Conservation (phyloP, 30 jellyfish, hydroid and myxozoan genomes). For the Hydra vulgaris region DNA sequence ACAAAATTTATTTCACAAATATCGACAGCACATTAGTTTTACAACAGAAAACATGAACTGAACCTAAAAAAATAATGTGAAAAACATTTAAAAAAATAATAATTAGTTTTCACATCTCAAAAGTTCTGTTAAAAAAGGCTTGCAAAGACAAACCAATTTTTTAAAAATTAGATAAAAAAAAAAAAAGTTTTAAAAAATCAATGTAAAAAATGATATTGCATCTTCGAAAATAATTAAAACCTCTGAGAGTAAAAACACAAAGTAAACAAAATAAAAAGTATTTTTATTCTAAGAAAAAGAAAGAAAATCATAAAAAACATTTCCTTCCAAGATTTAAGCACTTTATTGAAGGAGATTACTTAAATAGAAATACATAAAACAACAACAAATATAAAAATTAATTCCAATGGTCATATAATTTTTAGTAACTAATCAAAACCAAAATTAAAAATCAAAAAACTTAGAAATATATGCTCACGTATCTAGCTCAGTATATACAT, state of each 20-base stretch:
- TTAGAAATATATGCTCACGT: neutral
- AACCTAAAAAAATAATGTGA: neutral
- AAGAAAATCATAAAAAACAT: too few species aligned
- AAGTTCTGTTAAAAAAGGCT: neutral
- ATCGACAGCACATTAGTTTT: neutral
- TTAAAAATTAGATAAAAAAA: neutral
- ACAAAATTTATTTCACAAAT: neutral
- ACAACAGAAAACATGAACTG: neutral
- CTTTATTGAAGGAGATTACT: too few species aligned
- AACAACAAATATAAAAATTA: neutral
- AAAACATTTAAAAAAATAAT: too few species aligned
- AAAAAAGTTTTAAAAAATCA: too few species aligned
- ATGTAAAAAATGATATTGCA: too few species aligned
- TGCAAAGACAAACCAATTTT: neutral
- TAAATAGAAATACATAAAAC: neutral
- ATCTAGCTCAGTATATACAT: neutral
- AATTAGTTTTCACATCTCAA: too few species aligned
- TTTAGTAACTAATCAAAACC: neutral
- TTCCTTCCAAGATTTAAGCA: too few species aligned
- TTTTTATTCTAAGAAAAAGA: too few species aligned
- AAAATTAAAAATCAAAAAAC: neutral
- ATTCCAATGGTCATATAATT: neutral
- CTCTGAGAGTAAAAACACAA: too few species aligned
- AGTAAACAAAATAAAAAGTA: too few species aligned
- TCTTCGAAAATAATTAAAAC: too few species aligned